Conservation (phyloP, 1,140 invertebrate species). For the Microplitis demolitor region DNA sequence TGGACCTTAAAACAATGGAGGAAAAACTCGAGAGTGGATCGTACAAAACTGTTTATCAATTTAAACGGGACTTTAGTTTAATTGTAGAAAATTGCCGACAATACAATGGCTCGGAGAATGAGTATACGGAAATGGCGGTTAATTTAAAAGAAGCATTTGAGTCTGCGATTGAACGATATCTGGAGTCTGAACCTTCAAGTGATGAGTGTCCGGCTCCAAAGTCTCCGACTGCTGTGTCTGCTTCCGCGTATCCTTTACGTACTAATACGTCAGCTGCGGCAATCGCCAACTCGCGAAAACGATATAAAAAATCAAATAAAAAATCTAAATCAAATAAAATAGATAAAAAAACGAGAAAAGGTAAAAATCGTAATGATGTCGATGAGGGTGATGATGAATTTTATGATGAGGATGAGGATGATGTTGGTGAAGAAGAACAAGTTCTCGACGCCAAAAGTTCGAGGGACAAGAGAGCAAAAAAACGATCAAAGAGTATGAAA, state of each 20-base stretch:
- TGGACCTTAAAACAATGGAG: conserved; percentile 89
- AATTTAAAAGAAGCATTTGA: conserved; percentile 81
- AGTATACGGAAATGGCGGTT: conserved; percentile 87
- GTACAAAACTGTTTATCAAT: conserved; percentile 80
- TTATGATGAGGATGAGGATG: conserved; percentile 1
- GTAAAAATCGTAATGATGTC: conserved; percentile 36
- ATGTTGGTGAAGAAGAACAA: background rate
- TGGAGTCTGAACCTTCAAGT: conserved; percentile 78
- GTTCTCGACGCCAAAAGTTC: conserved; percentile 1
- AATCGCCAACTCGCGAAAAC: conserved; percentile 49
- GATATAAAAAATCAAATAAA: conserved; percentile 50
- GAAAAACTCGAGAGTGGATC: conserved; percentile 80
- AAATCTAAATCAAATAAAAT: conserved; percentile 51
- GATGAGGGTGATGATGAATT: conserved; percentile 28
- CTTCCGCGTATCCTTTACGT: conserved; percentile 44
- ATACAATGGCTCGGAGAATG: conserved; percentile 91
- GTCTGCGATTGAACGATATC: conserved; percentile 76
- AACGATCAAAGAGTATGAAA: conserved; percentile 27
- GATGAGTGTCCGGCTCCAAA: conserved; percentile 61
- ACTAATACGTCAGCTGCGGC: conserved; percentile 39
- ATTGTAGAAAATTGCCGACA: conserved; percentile 90
- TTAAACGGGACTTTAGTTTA: conserved; percentile 84
- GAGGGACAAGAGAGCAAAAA: conserved; percentile 33
- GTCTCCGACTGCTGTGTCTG: conserved; percentile 31
- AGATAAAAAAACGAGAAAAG: conserved; percentile 45